Conservation (phyloP, 2,888 invertebrate genomes). For the Pediacus dermestoides region DNA sequence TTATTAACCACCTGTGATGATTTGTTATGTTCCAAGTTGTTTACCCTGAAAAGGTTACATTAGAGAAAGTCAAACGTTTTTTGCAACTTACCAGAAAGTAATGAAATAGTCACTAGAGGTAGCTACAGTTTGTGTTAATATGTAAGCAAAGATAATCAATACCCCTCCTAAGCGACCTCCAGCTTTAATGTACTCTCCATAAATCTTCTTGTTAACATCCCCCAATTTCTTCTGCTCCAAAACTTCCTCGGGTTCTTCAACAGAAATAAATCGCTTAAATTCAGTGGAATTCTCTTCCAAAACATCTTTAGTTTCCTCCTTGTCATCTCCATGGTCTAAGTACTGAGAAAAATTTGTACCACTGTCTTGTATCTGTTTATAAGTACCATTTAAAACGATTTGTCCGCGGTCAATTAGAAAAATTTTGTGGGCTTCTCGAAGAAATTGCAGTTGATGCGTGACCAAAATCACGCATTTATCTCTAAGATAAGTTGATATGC, state of each 20-base stretch:
- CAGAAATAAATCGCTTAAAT: no score
- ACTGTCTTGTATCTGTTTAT: no score
- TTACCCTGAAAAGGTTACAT: constrained; percentile 31
- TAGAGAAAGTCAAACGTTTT: no score
- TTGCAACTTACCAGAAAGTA: no score
- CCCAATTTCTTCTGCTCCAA: no score
- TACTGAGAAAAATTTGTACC: no score
- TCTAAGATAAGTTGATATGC: constrained; percentile 60
- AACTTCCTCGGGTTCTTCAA: no score
- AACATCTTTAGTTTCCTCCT: constrained; percentile 16
- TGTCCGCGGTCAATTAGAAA: constrained; percentile 55
- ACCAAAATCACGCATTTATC: constrained; percentile 68
- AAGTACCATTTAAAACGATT: no score
- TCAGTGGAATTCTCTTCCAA: neutral
- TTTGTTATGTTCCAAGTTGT: constrained; percentile 33
- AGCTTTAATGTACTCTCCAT: constrained; percentile 67
- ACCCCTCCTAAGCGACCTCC: no score
- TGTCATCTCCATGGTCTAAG: constrained; percentile 41
- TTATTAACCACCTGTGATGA: constrained; percentile 11
- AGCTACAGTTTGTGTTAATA: no score
- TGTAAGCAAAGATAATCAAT: no score
- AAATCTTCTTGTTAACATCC: constrained; percentile 50
- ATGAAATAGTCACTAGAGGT: no score
- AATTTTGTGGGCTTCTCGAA: constrained; percentile 54
- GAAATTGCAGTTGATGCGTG: constrained; percentile 69